These are phyloP conservation scores for Gambelia wislizenii DNA, from an alignment of 2,797 vertebrate species.

Conservation along the genomic window DNA sequence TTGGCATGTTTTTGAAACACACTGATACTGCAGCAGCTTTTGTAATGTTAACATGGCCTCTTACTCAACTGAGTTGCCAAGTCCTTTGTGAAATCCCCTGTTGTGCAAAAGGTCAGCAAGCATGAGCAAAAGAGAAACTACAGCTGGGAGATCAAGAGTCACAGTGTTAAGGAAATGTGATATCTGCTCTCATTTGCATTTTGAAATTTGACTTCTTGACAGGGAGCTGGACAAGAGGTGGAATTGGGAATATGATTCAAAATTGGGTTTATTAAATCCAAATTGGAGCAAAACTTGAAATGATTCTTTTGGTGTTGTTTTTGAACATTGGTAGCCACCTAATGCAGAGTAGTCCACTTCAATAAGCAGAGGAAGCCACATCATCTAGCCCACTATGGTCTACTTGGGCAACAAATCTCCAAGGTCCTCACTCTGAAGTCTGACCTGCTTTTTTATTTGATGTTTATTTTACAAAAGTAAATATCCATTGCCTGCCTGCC, in stretches of 20 bases:
- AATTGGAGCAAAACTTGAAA: neutral
- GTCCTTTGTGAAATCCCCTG: slow-evolving; percentile 18
- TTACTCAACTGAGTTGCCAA: neutral
- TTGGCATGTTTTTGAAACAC: slow-evolving; percentile 6
- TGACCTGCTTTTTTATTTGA: neutral
- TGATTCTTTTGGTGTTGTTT: neutral
- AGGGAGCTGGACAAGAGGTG: neutral
- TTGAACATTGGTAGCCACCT: neutral
- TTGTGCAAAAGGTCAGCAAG: slow-evolving; percentile 28
- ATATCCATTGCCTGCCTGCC: neutral
- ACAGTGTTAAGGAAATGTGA: neutral
- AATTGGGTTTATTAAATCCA: neutral
- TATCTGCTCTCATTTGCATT: slow-evolving; percentile 20
- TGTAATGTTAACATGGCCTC: slow-evolving; percentile 30
- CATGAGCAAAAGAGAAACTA: slow-evolving; percentile 13
- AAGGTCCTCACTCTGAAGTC: neutral
- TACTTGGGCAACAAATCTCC: neutral
- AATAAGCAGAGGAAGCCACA: too few species aligned
- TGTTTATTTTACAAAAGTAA: neutral
- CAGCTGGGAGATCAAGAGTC: neutral
- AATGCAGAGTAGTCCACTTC: neutral
- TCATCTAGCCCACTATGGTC: neutral
- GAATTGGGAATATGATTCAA: neutral
- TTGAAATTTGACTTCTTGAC: slow-evolving; percentile 3
- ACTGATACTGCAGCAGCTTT: neutral